Conservation (phyloP, 2,888 invertebrate species). For the Diarsia mendica region DNA sequence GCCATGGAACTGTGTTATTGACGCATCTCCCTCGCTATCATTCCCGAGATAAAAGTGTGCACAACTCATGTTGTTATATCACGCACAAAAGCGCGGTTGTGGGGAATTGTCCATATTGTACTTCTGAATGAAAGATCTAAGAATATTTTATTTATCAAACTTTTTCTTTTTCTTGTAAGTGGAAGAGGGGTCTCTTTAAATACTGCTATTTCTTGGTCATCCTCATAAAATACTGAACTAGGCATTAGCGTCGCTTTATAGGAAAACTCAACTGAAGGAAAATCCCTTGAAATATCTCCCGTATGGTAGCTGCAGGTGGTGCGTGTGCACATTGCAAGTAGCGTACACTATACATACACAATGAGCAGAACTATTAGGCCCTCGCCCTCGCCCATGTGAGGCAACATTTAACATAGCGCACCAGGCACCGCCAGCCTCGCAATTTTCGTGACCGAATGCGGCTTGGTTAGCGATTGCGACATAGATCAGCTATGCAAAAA, state of each 20-base stretch:
- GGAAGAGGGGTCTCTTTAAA: background rate
- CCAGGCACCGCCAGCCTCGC: slow-evolving; percentile 77
- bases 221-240: background rate
- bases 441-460: slow-evolving; percentile 77
- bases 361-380: slow-evolving; percentile 46
- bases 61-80: slow-evolving; percentile 23
- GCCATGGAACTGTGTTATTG: slow-evolving; percentile 80
- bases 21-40: slow-evolving; percentile 74
- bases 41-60: slow-evolving; percentile 56
- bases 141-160: background rate
- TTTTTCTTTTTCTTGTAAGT: background rate
- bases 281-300: background rate
- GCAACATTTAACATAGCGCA: slow-evolving; percentile 74
- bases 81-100: slow-evolving; percentile 11
- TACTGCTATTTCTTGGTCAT: background rate
- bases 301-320: slow-evolving; percentile 7
- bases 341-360: slow-evolving; percentile 33
- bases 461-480: slow-evolving; percentile 74
- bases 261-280: background rate
- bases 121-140: slow-evolving; percentile 1
- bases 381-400: slow-evolving; percentile 64
- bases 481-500: slow-evolving; percentile 67
- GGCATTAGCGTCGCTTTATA: background rate
- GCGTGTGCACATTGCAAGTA: slow-evolving; percentile 12
- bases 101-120: background rate